phyloP scores from a whole-genome alignment of 2,113 vertebrate species.

The Myanophis thanlyinensis region DNA sequence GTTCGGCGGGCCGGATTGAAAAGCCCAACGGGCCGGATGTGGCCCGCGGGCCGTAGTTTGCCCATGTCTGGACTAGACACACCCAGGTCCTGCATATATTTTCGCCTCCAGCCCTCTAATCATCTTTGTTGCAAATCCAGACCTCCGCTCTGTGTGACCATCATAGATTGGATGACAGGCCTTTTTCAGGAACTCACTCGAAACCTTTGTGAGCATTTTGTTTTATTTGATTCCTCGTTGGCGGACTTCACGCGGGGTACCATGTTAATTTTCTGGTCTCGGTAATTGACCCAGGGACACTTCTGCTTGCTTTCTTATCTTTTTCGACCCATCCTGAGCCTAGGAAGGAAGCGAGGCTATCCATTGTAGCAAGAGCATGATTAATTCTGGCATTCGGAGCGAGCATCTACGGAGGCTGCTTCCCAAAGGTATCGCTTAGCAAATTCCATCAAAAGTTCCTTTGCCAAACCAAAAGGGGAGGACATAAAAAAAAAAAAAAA shows the following conservation, averaged over 20 bases:
- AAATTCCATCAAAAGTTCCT: conserved; percentile 56
- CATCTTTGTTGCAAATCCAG: background rate
- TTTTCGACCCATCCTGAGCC: background rate
- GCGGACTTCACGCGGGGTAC: background rate
- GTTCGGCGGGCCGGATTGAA: too few relatives aligned
- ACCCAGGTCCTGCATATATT: background rate
- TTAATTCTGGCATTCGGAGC: conserved; percentile 30
- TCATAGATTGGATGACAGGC: background rate
- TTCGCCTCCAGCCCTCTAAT: background rate
- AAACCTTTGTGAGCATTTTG: background rate
- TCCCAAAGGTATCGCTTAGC: conserved; percentile 50
- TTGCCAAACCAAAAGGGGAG: conserved; percentile 35
- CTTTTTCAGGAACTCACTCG: background rate
- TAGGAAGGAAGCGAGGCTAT: background rate
- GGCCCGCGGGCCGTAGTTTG: too few relatives aligned
- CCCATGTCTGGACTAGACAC: background rate
- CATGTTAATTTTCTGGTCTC: background rate
- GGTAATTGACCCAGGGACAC: background rate
- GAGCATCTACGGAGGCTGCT: conserved; percentile 47
- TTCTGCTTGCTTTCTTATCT: background rate
- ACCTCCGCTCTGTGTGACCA: background rate
- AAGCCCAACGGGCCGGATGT: too few relatives aligned
- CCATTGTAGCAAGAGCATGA: background rate
- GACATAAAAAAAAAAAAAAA: conserved; percentile 25
- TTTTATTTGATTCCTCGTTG: background rate